Conservation (phyloP, 2,888 invertebrate species). For the Drosophila lacicola region DNA sequence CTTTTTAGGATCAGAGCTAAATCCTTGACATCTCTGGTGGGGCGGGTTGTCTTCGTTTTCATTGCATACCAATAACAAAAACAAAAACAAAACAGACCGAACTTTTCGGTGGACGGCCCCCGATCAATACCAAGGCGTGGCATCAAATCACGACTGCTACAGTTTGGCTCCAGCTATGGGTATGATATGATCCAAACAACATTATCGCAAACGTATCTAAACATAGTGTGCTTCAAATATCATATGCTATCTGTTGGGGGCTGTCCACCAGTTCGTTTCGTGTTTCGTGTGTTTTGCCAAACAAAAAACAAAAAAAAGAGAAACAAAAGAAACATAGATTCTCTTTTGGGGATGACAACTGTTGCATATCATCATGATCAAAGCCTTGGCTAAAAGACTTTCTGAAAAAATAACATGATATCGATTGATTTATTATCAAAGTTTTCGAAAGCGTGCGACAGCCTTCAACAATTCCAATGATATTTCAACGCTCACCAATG, state of each 20-base stretch:
- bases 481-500: constrained; percentile 65
- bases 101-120: constrained; percentile 91
- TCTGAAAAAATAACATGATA: neutral
- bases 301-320: neutral
- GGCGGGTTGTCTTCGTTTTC: constrained; percentile 22
- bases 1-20: constrained; percentile 4
- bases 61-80: constrained; percentile 20
- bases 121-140: constrained; percentile 95
- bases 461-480: constrained; percentile 83
- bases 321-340: neutral
- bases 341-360: constrained; percentile 23
- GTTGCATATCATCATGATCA: constrained; percentile 34
- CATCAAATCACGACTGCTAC: constrained; percentile 95
- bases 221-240: constrained; percentile 8
- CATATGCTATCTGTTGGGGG: constrained; percentile 81
- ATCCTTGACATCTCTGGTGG: constrained; percentile 12
- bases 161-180: constrained; percentile 95
- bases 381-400: constrained; percentile 32
- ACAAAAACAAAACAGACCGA: constrained; percentile 80
- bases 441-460: constrained; percentile 85
- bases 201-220: constrained; percentile 11
- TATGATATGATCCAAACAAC: constrained; percentile 89
- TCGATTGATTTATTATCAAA: constrained; percentile 69
- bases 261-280: constrained; percentile 83
- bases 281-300: neutral